Evolutionary conservation across 2,888 invertebrate species (phyloP).

Genomic region (Phaonia tiefii): DNA sequence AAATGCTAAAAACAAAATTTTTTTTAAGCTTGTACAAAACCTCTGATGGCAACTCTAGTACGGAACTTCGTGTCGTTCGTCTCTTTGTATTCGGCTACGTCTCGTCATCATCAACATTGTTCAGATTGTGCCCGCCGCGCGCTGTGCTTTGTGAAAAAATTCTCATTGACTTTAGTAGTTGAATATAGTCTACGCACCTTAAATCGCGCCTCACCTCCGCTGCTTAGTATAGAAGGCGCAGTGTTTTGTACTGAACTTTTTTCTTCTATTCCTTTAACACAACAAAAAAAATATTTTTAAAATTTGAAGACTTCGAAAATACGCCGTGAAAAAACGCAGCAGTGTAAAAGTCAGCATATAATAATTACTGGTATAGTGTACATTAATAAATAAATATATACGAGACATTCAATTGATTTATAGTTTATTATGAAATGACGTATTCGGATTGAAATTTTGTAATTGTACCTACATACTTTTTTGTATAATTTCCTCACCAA

Average conservation of each 20-base stretch:
- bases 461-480: conserved; percentile 1
- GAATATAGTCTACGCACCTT: conserved; percentile 74
- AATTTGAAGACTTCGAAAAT: conserved; percentile 17
- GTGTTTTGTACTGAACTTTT: conserved; percentile 61
- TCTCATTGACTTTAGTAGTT: conserved; percentile 70
- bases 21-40: no score
- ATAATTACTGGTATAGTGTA: conserved; percentile 42
- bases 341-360: conserved; percentile 1
- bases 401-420: conserved; percentile 33
- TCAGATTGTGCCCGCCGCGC: conserved; percentile 47
- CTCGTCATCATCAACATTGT: conserved; percentile 66
- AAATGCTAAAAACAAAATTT: no score
- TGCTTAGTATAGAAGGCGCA: conserved; percentile 66
- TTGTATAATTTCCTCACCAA: neutral
- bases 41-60: no score
- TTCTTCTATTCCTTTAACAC: conserved; percentile 6
- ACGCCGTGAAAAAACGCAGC: neutral
- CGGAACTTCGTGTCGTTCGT: conserved; percentile 62
- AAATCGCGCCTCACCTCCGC: conserved; percentile 76
- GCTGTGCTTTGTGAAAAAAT: conserved; percentile 67
- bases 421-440: conserved; percentile 48
- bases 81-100: conserved; percentile 65
- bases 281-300: conserved; percentile 26
- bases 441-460: conserved; percentile 29
- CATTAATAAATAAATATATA: conserved; percentile 37